Percentiles rank a stretch among this genome's conserved stretches.
Conservation (phyloP, 2,797 vertebrate species). For the Lithobates pipiens region DNA sequence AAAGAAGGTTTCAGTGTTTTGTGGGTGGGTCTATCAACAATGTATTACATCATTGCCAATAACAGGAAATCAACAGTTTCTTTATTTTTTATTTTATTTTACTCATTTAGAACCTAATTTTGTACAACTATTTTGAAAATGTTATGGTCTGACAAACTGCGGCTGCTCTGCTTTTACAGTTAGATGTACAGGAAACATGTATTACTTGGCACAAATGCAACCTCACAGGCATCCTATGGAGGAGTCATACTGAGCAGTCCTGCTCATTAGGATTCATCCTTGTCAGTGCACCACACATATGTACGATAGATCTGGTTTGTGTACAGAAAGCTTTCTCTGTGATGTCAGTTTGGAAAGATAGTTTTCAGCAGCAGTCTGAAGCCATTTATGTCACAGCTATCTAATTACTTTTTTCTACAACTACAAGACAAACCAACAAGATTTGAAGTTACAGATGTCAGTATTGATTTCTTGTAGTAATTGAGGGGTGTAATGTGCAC, state of each 20-base stretch:
- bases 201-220: constrained; percentile 6
- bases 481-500: constrained; percentile 70
- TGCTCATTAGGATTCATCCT: constrained; percentile 48
- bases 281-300: constrained; percentile 3
- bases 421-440: constrained; percentile 72
- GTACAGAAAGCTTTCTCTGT: constrained; percentile 34
- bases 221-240: constrained; percentile 7
- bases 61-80: not conserved
- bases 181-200: not conserved
- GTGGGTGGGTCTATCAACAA: not conserved
- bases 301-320: constrained; percentile 29
- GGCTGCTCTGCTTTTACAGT: not conserved
- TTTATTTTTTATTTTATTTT: too few relatives aligned
- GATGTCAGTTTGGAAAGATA: constrained; percentile 44
- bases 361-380: constrained; percentile 62
- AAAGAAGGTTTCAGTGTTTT: too few relatives aligned
- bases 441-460: constrained; percentile 74
- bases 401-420: constrained; percentile 74
- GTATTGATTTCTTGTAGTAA: constrained; percentile 76
- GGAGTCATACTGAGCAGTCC: constrained; percentile 27
- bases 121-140: not conserved
- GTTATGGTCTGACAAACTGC: not conserved
- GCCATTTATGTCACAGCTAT: constrained; percentile 66
- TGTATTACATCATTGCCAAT: not conserved
- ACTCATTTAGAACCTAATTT: not conserved